Evolutionary conservation across 2,888 invertebrate genomes (phyloP).

Genomic region (Melangyna quadrimaculata): DNA sequence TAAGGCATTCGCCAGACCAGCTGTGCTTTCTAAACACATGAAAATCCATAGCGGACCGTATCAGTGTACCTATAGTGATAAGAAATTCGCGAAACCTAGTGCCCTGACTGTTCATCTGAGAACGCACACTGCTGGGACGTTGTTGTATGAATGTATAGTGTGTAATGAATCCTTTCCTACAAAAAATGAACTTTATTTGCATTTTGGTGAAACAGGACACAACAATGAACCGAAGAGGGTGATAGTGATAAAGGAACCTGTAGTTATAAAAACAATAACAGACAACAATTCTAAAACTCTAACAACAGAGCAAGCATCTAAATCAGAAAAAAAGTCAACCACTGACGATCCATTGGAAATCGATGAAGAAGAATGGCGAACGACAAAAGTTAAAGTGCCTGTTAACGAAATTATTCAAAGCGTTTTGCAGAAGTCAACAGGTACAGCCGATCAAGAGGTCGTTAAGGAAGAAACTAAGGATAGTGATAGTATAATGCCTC

Average conservation of each 20-base stretch:
- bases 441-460: background rate
- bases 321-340: background rate
- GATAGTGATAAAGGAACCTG: conserved; percentile 29
- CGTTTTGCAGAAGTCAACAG: conserved; percentile 44
- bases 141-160: conserved; percentile 25
- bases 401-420: conserved; percentile 58
- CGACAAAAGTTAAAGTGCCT: conserved; percentile 60
- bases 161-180: conserved; percentile 52
- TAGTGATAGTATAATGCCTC: conserved; percentile 8
- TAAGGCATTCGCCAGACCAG: conserved; percentile 66
- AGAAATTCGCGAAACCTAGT: conserved; percentile 65
- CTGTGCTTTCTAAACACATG: conserved; percentile 71
- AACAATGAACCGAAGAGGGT: conserved; percentile 38
- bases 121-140: conserved; percentile 32
- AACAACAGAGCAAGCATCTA: background rate
- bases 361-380: conserved; percentile 58
- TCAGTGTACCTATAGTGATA: conserved; percentile 60
- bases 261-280: background rate
- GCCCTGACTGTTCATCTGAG: conserved; percentile 67
- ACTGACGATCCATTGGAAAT: conserved; percentile 61
- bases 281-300: background rate
- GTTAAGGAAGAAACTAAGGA: background rate
- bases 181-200: conserved; percentile 31
- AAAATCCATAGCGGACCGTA: conserved; percentile 66
- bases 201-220: conserved; percentile 53